Base-by-base conservation (phyloP, 2,888 invertebrate genomes). In the Pandemis corylana region DNA sequence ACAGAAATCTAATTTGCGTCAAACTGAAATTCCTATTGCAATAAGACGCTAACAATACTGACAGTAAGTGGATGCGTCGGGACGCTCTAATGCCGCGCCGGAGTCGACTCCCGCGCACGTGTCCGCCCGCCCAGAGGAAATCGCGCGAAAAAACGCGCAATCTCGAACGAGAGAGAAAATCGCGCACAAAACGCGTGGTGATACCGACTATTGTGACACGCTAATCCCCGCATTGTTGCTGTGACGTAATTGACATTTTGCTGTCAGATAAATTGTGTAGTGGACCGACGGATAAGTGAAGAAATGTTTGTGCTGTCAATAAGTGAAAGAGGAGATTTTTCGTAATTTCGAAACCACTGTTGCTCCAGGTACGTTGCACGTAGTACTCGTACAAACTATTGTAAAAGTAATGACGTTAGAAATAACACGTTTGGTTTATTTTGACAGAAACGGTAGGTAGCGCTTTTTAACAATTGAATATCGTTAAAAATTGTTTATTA, bases 51-150 rank as follows among this genome's bases (percentile, higher is more conserved):
- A 86, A 88, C 88, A 87, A 84, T 83, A 86, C 83, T 83, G 87
- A 88, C 86, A 89, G 83, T 87, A 89, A 89, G 84, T 89, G 88
- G 85, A 86, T 86, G 84, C 83, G 71, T 81, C 84, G 85, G 84
- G 83, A 82, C 81, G 85, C 81, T 86, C 89, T 89, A 92, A 93
- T 88, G 86, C 85, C 82, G 90, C 84, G 85, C 82, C 84, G 91
- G 83, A 84, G 80, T 81, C 92, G 90, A 88, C 91, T 92, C 87
- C 85, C 86, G 90, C 93, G 93, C 94, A 93, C 93, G 93, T 84
- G 83, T 91, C 93, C 94, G 93, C 93, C 94, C 94, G 93, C 93
- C 94, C 90, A 61, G 68, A 69, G 71, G 73, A 73, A 75, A 72
- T 75, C 76, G 61, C 68, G 71, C 64, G 68, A 67, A 77, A 77